These are phyloP conservation scores for Bathynomus jamesi DNA, from an alignment of 1,140 invertebrate species.

Conservation along the genomic window DNA sequence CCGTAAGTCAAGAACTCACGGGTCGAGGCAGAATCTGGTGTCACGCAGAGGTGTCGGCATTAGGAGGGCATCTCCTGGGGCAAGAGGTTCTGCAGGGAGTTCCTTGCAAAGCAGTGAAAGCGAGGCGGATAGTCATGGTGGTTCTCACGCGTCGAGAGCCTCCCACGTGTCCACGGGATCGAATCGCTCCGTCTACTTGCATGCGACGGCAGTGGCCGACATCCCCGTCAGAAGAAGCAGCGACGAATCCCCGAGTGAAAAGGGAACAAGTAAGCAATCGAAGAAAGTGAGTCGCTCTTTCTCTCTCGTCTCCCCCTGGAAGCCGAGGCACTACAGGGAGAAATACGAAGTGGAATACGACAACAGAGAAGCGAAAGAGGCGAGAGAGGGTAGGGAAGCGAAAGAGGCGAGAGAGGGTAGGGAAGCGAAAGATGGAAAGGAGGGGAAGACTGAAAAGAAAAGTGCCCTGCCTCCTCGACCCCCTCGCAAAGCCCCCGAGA, in stretches of 20 bases:
- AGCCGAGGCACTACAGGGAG: conserved; percentile 49
- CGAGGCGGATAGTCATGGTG: conserved; percentile 32
- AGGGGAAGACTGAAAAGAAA: conserved; percentile 9
- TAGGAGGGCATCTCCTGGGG: conserved; percentile 14
- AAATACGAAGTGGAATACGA: conserved; percentile 36
- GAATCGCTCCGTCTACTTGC: conserved; percentile 39
- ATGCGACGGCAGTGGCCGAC: conserved; percentile 40
- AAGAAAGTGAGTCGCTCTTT: conserved; percentile 62
- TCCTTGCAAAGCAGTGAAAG: conserved; percentile 37
- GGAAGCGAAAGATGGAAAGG: conserved; percentile 3
- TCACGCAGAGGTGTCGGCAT: conserved; percentile 4
- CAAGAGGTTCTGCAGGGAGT: conserved; percentile 22
- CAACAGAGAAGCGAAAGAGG: conserved; percentile 24
- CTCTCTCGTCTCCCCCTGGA: conserved; percentile 73
- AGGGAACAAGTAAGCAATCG: conserved; percentile 18
- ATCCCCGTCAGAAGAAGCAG: conserved; percentile 34
- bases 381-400: conserved; percentile 7
- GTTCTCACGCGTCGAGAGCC: conserved; percentile 19
- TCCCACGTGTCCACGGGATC: conserved; percentile 28
- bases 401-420: conserved; percentile 13
- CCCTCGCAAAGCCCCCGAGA: conserved; percentile 12
- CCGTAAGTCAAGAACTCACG: conserved; percentile 13
- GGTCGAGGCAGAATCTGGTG: not conserved
- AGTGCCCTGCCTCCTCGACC: conserved; percentile 18
- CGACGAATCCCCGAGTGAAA: conserved; percentile 49